phyloP scores from a whole-genome alignment of 1,140 invertebrate species.

The Drosophila pachea region DNA sequence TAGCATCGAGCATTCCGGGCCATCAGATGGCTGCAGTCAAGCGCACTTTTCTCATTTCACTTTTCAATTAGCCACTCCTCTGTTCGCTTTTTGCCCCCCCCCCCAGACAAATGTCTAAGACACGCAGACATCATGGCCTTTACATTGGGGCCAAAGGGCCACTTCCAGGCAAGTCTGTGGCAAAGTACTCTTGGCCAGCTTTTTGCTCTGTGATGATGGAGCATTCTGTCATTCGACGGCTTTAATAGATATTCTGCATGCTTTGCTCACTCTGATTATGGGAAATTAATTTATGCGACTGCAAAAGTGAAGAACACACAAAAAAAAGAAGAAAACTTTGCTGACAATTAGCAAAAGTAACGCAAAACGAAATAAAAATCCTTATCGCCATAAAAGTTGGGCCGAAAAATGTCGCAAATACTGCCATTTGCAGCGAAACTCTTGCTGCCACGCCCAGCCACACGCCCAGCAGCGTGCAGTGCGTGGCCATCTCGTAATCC shows the following conservation, averaged over 20 bases:
- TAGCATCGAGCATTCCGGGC: not conserved
- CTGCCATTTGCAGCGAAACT: conserved; percentile 45
- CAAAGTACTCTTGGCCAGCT: conserved; percentile 51
- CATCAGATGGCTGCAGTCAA: conserved; percentile 42
- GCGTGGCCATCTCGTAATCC: conserved; percentile 39
- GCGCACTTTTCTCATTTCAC: conserved; percentile 43
- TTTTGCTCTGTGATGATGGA: conserved; percentile 32
- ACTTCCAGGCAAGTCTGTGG: conserved; percentile 44
- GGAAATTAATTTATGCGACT: conserved; percentile 67
- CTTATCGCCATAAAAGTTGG: conserved; percentile 32
- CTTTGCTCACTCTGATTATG: conserved; percentile 69
- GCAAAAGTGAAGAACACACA: conserved; percentile 22
- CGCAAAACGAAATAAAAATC: conserved; percentile 41
- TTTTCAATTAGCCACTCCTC: conserved; percentile 65
- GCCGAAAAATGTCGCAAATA: conserved; percentile 47
- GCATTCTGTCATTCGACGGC: conserved; percentile 20
- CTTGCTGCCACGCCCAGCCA: not conserved
- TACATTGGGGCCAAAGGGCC: conserved; percentile 49
- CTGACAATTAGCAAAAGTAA: conserved; percentile 70
- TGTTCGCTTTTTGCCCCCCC: conserved; percentile 30
- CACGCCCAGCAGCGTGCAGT: not conserved
- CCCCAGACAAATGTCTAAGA: conserved; percentile 22
- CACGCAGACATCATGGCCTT: conserved; percentile 59
- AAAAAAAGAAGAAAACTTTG: conserved; percentile 53
- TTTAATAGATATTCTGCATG: not conserved